Percentiles rank a stretch among this genome's conserved stretches.
These are phyloP conservation scores for Sus scrofa DNA, from an alignment of 2,113 vertebrate genomes.

Conservation along the genomic window T2T-Sscrofa CM000814.6:93799001-93799500, in stretches of 20 bases:
- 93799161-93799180: background rate
- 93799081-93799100: background rate
- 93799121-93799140: background rate
- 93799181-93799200: background rate
- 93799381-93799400: constrained; percentile 15
- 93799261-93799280: background rate
- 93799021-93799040: no score
- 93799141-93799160: background rate
- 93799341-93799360: constrained; percentile 37
- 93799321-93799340: constrained; percentile 42
- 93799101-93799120: constrained; percentile 6
- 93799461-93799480: constrained; percentile 56
- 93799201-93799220: background rate
- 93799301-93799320: background rate
- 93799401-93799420: background rate
- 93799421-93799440: background rate
- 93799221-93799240: background rate
- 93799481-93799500: background rate
- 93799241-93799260: background rate
- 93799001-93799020: no score
- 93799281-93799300: constrained; percentile 31
- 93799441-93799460: constrained; percentile 44
- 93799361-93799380: background rate
- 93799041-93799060: no score
- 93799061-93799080: no score